Evolutionary conservation across 2,113 vertebrate genomes (phyloP).

Genomic region (Hypanus sabinus): DNA sequence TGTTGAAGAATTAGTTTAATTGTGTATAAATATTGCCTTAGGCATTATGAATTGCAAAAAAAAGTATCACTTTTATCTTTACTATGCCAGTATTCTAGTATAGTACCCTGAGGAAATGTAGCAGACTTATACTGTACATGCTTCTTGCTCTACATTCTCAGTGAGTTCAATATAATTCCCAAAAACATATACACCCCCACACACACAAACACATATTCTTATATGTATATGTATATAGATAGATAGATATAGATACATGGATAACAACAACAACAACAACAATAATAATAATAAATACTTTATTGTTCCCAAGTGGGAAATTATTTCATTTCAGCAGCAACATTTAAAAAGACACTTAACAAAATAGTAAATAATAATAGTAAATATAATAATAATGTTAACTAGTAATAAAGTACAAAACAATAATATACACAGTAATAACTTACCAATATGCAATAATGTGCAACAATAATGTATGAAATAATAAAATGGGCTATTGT

Average conservation of each 20-base stretch:
- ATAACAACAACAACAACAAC: too few species aligned
- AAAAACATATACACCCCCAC: background rate
- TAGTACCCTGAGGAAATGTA: background rate
- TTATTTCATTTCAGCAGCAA: too few species aligned
- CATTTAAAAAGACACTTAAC: background rate
- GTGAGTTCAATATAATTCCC: background rate
- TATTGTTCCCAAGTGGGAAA: too few species aligned
- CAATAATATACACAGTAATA: too few species aligned
- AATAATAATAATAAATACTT: too few species aligned
- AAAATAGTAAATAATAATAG: background rate
- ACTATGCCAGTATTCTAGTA: background rate
- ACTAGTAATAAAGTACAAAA: too few species aligned
- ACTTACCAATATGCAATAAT: too few species aligned
- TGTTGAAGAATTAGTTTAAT: slow-evolving; percentile 27
- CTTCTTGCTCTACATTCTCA: background rate
- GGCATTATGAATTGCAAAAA: background rate
- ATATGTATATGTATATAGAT: too few species aligned
- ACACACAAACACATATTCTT: too few species aligned
- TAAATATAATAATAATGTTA: background rate
- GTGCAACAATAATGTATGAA: too few species aligned
- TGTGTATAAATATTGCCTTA: background rate
- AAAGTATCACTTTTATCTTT: background rate
- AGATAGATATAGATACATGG: too few species aligned
- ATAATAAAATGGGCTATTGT: too few species aligned
- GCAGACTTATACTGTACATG: background rate